Conservation (phyloP, 2,888 invertebrate genomes). For the Eristalinus sepulchralis region DNA sequence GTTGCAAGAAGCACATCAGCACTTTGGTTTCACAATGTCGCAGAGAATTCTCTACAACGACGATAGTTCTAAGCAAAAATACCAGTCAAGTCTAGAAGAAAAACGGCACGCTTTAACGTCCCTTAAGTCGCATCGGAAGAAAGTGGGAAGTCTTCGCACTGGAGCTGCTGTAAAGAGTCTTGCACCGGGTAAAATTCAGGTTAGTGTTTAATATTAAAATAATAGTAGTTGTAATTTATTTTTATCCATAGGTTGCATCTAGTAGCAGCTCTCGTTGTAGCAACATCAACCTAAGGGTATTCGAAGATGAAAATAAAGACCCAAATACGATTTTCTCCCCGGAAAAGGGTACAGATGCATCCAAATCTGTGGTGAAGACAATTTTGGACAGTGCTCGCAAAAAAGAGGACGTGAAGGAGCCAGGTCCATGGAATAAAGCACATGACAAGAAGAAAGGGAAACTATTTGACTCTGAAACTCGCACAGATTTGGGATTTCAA, state of each 20-base stretch:
- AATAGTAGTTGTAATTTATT: neutral
- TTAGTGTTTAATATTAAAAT: constrained; percentile 53
- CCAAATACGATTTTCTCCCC: constrained; percentile 72
- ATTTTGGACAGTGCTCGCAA: constrained; percentile 83
- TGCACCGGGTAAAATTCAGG: constrained; percentile 77
- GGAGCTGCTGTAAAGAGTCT: constrained; percentile 78
- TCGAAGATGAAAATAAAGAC: constrained; percentile 76
- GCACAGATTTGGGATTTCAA: constrained; percentile 75
- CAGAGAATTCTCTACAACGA: constrained; percentile 81
- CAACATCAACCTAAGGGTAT: constrained; percentile 72
- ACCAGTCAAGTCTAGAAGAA: constrained; percentile 85
- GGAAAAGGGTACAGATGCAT: constrained; percentile 3
- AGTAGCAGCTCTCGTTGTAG: neutral
- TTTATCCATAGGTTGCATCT: constrained; percentile 75
- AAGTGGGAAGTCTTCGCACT: constrained; percentile 83
- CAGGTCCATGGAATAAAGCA: constrained; percentile 86
- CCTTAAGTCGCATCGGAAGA: constrained; percentile 85
- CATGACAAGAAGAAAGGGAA: constrained; percentile 74
- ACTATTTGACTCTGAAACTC: constrained; percentile 72
- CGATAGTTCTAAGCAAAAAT: constrained; percentile 82
- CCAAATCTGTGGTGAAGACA: constrained; percentile 79
- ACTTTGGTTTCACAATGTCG: constrained; percentile 80
- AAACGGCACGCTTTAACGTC: constrained; percentile 90
- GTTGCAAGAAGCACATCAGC: constrained; percentile 88
- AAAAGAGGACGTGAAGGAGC: constrained; percentile 87